Base-by-base conservation (phyloP, 2,888 invertebrate species). In the Lasioglossum figueresi region DNA sequence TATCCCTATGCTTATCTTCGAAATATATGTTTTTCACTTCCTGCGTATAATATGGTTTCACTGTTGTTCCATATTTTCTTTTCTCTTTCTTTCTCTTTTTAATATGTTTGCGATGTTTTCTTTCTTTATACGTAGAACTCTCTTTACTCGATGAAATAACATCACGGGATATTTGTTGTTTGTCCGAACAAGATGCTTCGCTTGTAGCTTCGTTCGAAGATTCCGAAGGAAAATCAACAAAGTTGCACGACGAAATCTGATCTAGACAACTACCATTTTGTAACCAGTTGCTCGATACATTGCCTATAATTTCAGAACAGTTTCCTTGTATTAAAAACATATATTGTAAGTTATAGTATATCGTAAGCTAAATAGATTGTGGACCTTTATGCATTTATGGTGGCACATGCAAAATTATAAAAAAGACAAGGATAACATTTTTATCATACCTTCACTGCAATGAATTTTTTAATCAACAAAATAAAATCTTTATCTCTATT, bases 1-100 rank as follows among this genome's bases (percentile, higher is more conserved):
- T 95, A 70, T 96, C 96, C 74, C 95, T 94, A 72, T 95, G 95
- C 88, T 95, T 96, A 91, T 97, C 97, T 73, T 96, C 97, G 93
- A 95, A 97, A 85, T 96, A 96, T 23, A 96, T 95, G 87, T 94
- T 91, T 80, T 93, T 83, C 31, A 94, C 92, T 48, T 93, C 82
- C 27, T 80, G 83, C 78, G 91, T 89, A 83, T 92, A 91, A 74
- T 83, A 85, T 80, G 75, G 72, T 88, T 84, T 92, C 23, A 63
- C 68, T 45, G 83, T 76, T 73, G 81, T 83, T 27, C 88, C 82
- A 40, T 88, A 82, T 77, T 90, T 93, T 79, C 92, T 93, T 79
- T 91, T 92, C 5, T 89, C 90, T 72, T 91, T 93, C 84, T 93
- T 94, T 14, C 84, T 91, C 63, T 89, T 92, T 75, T 92, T 93